phyloP scores from a whole-genome alignment of 2,797 vertebrate genomes.

The Melanogrammus aeglefinus region DNA sequence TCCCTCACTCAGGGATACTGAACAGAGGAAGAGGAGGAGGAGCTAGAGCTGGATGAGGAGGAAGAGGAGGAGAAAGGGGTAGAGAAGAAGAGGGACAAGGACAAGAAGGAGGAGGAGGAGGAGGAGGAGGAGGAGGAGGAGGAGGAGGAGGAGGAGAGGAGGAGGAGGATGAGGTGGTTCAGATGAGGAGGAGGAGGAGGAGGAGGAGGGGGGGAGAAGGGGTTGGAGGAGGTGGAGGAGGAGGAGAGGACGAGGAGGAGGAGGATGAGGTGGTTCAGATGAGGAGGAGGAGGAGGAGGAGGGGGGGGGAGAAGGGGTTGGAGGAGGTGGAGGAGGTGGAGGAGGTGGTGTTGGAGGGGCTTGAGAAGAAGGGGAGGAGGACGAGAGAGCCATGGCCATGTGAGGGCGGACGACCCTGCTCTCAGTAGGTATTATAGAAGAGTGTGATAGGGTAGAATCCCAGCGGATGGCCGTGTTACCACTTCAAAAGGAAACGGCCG shows the following conservation, averaged over 20 bases:
- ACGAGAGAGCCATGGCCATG: not conserved
- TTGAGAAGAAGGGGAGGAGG: not conserved
- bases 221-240: too few relatives aligned
- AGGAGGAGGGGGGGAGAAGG: not conserved
- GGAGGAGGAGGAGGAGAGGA: not conserved
- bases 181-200: not conserved
- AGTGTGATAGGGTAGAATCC: too few relatives aligned
- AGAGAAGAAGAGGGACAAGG: conserved; percentile 52
- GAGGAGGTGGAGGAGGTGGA: not conserved
- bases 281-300: not conserved
- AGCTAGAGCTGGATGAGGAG: not conserved
- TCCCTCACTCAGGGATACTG: too few relatives aligned
- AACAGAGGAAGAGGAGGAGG: not conserved
- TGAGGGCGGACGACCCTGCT: not conserved
- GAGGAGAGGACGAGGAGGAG: not conserved
- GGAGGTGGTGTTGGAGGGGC: not conserved
- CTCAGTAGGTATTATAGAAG: too few relatives aligned
- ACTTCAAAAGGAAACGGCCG: too few relatives aligned
- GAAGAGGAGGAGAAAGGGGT: conserved; percentile 61
- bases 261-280: not conserved
- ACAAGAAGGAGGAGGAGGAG: not conserved
- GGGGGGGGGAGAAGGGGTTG: not conserved
- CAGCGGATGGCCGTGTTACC: too few relatives aligned
- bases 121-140: not conserved
- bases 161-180: not conserved